Evolutionary conservation across 1,140 invertebrate species (phyloP).

Genomic region (Panagrolaimus sp.): DNA sequence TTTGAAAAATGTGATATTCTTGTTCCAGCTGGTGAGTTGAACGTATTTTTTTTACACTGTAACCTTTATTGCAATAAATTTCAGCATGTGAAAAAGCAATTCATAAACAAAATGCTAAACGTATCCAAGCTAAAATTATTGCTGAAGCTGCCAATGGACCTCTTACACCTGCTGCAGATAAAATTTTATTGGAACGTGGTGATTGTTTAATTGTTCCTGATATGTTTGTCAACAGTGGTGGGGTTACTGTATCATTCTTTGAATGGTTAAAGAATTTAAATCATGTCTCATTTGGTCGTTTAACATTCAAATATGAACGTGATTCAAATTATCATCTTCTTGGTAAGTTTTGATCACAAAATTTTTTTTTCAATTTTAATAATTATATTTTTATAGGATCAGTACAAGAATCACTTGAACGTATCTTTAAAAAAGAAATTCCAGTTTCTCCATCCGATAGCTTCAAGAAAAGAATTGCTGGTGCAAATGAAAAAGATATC

Average conservation of each 20-base stretch:
- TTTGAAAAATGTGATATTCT: conserved; percentile 95
- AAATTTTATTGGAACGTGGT: conserved; percentile 86
- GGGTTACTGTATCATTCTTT: conserved; percentile 99
- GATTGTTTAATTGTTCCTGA: conserved; percentile 89
- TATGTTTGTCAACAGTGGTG: conserved; percentile 91
- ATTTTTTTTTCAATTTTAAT: no score
- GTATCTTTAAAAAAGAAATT: conserved; percentile 87
- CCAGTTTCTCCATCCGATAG: conserved; percentile 87
- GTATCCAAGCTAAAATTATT: conserved; percentile 88
- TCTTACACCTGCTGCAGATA: conserved; percentile 90
- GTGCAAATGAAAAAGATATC: conserved; percentile 98
- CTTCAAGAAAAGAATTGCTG: conserved; percentile 89
- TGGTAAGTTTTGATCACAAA: conserved; percentile 67
- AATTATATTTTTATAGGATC: conserved; percentile 72
- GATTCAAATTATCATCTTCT: conserved; percentile 96
- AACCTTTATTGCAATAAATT: no score
- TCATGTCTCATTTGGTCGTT: conserved; percentile 94
- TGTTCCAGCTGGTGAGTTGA: conserved; percentile 91
- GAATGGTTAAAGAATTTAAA: conserved; percentile 99
- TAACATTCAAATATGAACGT: conserved; percentile 97
- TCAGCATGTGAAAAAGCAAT: conserved; percentile 96
- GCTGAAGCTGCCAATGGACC: conserved; percentile 98
- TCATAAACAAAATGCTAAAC: conserved; percentile 81
- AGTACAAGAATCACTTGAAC: conserved; percentile 94
- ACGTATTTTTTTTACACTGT: no score